Evolutionary conservation across 2,797 vertebrate genomes (phyloP).

Genomic region (Myioborus melanocephalus): DNA sequence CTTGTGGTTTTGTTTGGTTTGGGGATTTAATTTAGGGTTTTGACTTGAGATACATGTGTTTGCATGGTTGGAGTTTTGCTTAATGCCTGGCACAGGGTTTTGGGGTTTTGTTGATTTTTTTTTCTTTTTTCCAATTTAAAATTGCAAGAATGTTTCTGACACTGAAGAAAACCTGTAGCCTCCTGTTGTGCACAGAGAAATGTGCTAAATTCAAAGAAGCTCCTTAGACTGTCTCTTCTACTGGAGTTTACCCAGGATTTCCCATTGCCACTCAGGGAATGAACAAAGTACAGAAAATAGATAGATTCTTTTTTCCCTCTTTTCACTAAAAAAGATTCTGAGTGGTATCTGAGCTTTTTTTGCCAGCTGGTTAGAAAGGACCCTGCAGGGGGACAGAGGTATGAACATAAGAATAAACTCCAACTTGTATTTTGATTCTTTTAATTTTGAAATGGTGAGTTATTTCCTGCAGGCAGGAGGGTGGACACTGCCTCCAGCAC

Average conservation of each 20-base stretch:
- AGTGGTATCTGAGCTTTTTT: constrained; percentile 33
- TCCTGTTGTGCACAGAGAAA: not conserved
- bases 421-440: constrained; percentile 65
- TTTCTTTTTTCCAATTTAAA: not conserved
- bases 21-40: not conserved
- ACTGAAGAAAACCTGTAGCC: constrained; percentile 12
- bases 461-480: constrained; percentile 70
- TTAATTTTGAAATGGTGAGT: constrained; percentile 71
- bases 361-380: constrained; percentile 59
- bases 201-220: constrained; percentile 49
- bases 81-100: not conserved
- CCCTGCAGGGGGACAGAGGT: constrained; percentile 39
- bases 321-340: constrained; percentile 31
- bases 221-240: not conserved
- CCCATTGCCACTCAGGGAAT: constrained; percentile 38
- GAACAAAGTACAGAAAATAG: not conserved
- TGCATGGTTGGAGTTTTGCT: not conserved
- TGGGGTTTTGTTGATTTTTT: not conserved
- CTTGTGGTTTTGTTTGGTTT: not conserved
- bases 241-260: constrained; percentile 56
- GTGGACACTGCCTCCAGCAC: constrained; percentile 72
- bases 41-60: not conserved
- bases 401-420: constrained; percentile 63
- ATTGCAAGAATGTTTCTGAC: not conserved
- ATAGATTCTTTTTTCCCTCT: not conserved